These are phyloP conservation scores for Phylloscopus trochiloides DNA, from an alignment of 2,113 vertebrate genomes.

Conservation along the genomic window DNA sequence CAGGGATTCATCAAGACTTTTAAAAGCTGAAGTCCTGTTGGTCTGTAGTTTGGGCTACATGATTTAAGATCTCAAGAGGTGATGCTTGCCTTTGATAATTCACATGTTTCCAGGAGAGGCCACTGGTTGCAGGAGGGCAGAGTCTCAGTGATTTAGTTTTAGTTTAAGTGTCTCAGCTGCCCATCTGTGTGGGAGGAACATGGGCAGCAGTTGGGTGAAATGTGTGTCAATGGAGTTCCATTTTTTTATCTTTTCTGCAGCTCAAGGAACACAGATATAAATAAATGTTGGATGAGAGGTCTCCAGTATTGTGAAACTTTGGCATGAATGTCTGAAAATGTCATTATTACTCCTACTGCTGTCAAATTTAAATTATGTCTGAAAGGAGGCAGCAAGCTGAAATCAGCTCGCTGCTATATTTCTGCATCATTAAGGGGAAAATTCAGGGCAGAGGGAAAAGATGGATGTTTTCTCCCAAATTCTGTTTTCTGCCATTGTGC, in stretches of 20 bases:
- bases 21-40: background rate
- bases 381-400: conserved; percentile 5
- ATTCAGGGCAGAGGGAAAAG: background rate
- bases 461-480: background rate
- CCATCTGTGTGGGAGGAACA: background rate
- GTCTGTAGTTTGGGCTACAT: background rate
- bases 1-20: background rate
- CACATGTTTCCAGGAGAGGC: background rate
- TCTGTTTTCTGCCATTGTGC: background rate
- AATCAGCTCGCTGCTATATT: background rate
- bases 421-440: background rate
- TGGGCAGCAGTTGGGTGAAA: background rate
- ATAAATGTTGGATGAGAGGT: conserved; percentile 26
- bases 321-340: background rate
- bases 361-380: conserved; percentile 21
- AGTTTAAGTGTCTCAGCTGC: background rate
- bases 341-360: background rate
- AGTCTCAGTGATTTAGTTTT: background rate
- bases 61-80: background rate
- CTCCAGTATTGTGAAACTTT: background rate
- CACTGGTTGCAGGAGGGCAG: background rate
- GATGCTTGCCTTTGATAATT: background rate
- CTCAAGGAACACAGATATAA: background rate
- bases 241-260: background rate
- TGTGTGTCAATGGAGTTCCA: background rate